These are phyloP conservation scores for Platycheirus rosarum DNA, from an alignment of 2,888 invertebrate species.

Conservation along the genomic window DNA sequence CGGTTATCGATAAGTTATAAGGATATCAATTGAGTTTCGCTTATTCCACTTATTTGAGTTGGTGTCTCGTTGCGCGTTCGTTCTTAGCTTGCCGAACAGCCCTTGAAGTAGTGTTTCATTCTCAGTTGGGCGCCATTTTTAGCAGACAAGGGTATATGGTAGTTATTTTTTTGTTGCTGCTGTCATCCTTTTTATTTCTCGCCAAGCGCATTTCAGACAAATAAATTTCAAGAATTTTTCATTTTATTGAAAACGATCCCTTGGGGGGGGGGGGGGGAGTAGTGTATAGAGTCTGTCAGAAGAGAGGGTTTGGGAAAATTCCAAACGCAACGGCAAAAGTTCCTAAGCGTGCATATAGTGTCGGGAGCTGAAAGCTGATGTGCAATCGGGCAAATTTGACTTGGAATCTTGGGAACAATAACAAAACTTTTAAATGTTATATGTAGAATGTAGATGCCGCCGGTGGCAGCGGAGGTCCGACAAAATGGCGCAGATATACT, in stretches of 20 bases:
- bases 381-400: conserved; percentile 26
- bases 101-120: conserved; percentile 38
- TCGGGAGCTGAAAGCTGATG: conserved; percentile 12
- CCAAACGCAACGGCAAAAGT: conserved; percentile 57
- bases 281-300: conserved; percentile 2
- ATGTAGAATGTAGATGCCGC: neutral
- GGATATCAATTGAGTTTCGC: conserved; percentile 73
- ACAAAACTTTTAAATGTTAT: conserved; percentile 17
- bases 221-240: conserved; percentile 74
- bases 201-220: conserved; percentile 71
- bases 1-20: conserved; percentile 72
- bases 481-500: conserved; percentile 29
- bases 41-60: conserved; percentile 72
- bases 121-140: conserved; percentile 65
- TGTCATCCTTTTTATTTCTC: conserved; percentile 72
- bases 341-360: conserved; percentile 43
- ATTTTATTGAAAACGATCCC: conserved; percentile 72
- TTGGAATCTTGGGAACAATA: conserved; percentile 27
- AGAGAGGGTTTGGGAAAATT: conserved; percentile 30
- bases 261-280: neutral
- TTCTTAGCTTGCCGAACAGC: conserved; percentile 11
- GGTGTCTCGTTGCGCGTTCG: conserved; percentile 32
- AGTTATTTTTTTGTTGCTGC: conserved; percentile 25
- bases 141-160: conserved; percentile 14
- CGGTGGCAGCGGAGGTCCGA: conserved; percentile 10